phyloP scores from a whole-genome alignment of 2,113 vertebrate genomes.

The Rhea americana region DNA sequence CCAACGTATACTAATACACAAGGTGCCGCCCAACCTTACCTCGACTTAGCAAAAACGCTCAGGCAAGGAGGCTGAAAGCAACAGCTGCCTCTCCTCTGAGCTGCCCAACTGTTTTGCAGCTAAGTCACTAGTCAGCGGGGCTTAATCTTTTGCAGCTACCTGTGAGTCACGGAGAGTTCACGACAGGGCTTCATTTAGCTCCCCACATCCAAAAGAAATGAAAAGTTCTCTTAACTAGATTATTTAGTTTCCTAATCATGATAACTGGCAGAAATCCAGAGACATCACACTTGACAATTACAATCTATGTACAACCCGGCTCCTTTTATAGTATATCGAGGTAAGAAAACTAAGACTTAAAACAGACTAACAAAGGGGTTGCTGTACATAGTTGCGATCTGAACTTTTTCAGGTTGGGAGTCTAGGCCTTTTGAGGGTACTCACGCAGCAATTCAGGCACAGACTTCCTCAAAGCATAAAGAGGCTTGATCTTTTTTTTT shows the following conservation, averaged over 20 bases:
- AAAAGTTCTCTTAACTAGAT: neutral
- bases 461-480: constrained; percentile 16
- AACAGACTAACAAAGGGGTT: neutral
- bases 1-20: accelerated
- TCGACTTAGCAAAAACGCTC: neutral
- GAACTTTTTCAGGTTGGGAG: neutral
- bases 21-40: neutral
- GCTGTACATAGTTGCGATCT: neutral
- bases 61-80: neutral
- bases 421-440: neutral
- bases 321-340: neutral
- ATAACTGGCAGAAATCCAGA: constrained; percentile 1
- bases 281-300: neutral
- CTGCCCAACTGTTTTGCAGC: neutral
- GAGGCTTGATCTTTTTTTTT: neutral
- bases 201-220: neutral
- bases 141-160: neutral
- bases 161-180: neutral
- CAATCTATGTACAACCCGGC: neutral
- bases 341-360: neutral
- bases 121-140: neutral
- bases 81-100: neutral
- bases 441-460: neutral
- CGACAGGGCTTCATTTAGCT: neutral
- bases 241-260: neutral